Evolutionary conservation across 2,888 invertebrate genomes (phyloP).

Genomic region (Troides helena): DNA sequence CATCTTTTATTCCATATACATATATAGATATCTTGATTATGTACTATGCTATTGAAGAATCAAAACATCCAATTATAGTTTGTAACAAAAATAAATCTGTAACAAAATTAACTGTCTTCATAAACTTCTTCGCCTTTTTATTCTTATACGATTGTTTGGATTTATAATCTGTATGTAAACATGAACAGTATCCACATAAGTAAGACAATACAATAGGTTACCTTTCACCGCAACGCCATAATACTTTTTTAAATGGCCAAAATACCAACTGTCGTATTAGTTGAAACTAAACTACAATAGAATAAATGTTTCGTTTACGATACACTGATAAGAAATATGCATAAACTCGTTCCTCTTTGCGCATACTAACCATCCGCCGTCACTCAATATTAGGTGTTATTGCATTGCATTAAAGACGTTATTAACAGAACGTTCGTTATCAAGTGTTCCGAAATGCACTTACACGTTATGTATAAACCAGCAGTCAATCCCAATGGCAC

Average conservation of each 20-base stretch:
- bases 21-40: no score
- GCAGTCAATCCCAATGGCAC: slow-evolving; percentile 25
- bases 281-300: slow-evolving; percentile 17
- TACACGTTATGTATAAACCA: slow-evolving; percentile 18
- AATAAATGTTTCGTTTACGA: slow-evolving; percentile 19
- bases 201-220: background rate
- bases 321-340: slow-evolving; percentile 26
- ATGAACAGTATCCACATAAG: background rate
- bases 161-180: background rate
- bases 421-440: slow-evolving; percentile 8
- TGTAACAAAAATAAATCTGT: no score
- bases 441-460: slow-evolving; percentile 24
- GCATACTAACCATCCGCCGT: background rate
- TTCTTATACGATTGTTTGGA: background rate
- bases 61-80: no score
- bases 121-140: background rate
- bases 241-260: slow-evolving; percentile 2
- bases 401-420: background rate
- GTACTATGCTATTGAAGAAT: no score
- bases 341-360: slow-evolving; percentile 21
- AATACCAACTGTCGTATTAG: slow-evolving; percentile 3
- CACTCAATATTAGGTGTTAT: slow-evolving; percentile 12
- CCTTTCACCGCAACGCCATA: background rate
- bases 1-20: no score
- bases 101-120: no score